Conservation (phyloP, 1,140 invertebrate species). For the Heliconius congener region DNA sequence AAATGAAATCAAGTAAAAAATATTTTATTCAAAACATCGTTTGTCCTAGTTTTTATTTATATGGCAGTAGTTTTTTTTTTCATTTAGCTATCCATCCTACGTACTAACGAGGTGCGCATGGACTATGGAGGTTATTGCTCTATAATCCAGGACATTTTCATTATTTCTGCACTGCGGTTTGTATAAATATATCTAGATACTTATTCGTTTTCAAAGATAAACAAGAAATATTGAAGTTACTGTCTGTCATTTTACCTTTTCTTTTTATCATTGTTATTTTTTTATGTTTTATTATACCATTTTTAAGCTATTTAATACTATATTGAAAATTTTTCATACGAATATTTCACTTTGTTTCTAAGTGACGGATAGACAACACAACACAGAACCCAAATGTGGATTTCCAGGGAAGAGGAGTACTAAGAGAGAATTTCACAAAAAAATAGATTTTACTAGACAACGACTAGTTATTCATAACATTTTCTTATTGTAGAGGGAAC, state of each 20-base stretch:
- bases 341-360: too few species aligned
- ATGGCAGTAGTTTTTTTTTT: not conserved
- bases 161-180: not conserved
- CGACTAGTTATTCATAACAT: too few species aligned
- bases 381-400: too few species aligned
- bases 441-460: too few species aligned
- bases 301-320: not conserved
- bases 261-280: not conserved
- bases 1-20: not conserved
- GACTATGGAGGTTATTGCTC: conserved; percentile 5
- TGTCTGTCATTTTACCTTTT: not conserved
- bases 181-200: not conserved
- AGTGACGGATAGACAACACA: too few species aligned
- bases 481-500: too few species aligned
- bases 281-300: not conserved
- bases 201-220: not conserved
- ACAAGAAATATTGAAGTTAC: not conserved
- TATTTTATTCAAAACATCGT: not conserved
- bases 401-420: too few species aligned
- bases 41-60: not conserved
- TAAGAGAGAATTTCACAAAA: too few species aligned
- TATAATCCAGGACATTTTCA: conserved; percentile 2
- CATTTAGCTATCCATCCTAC: not conserved
- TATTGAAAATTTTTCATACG: too few species aligned
- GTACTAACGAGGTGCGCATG: conserved; percentile 4